These are phyloP conservation scores for Lagopus muta DNA, from an alignment of 2,113 vertebrate species.

Conservation along the genomic window DNA sequence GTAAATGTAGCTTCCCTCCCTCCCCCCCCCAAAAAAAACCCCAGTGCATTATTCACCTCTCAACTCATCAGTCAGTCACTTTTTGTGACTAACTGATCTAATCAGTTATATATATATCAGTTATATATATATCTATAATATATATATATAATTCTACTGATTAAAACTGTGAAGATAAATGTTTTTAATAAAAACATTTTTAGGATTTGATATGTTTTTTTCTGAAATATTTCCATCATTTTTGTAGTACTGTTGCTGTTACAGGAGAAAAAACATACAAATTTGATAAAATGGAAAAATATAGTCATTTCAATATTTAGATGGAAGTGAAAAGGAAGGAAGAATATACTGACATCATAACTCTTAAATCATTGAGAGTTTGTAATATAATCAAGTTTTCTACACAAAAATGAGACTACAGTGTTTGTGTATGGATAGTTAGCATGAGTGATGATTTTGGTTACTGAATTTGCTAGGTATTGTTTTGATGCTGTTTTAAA, in stretches of 20 bases:
- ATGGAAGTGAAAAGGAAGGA: not conserved
- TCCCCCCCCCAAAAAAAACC: not conserved
- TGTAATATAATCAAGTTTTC: not conserved
- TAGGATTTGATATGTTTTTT: not conserved
- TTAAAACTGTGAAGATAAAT: not conserved
- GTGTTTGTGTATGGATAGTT: not conserved
- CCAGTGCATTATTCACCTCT: not conserved
- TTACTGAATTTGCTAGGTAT: not conserved
- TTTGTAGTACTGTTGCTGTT: not conserved
- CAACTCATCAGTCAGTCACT: not conserved
- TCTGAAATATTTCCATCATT: not conserved
- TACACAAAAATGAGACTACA: fast-evolving
- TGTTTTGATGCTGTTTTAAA: not conserved
- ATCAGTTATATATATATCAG: too few species aligned
- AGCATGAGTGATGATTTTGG: not conserved
- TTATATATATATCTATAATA: too few species aligned
- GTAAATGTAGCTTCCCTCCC: not conserved
- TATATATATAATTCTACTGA: not conserved
- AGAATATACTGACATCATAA: not conserved
- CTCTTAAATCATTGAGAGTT: not conserved
- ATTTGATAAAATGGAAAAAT: not conserved
- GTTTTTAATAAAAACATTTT: not conserved
- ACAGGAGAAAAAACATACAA: not conserved
- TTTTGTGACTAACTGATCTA: not conserved
- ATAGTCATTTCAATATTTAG: not conserved